These are phyloP conservation scores for Stramonita haemastoma DNA, from an alignment of 2,888 invertebrate genomes.

Conservation along the genomic window DNA sequence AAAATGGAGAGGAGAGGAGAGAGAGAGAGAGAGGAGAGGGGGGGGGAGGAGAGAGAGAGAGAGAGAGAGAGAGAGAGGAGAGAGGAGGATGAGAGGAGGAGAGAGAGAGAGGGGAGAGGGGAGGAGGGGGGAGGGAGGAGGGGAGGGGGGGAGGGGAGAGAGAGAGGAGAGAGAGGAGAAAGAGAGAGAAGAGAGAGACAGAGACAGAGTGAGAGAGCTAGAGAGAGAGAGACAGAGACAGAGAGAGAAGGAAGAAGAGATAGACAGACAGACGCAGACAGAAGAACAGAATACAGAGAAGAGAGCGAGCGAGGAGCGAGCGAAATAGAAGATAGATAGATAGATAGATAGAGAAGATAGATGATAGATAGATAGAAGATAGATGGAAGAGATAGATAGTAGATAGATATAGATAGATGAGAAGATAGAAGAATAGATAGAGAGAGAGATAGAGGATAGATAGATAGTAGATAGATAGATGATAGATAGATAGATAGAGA, in stretches of 20 bases:
- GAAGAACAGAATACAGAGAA: too few relatives aligned
- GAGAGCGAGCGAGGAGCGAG: background rate
- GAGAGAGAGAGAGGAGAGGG: background rate
- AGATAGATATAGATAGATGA: background rate
- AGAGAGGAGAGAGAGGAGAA: too few relatives aligned
- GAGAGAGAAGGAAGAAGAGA: background rate
- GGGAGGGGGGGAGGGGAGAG: background rate
- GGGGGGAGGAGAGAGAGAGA: background rate
- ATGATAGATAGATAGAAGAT: too few relatives aligned
- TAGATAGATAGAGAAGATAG: background rate
- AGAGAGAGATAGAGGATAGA: slow-evolving; percentile 11
- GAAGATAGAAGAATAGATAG: slow-evolving; percentile 4
- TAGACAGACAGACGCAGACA: background rate
- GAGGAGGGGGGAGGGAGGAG: background rate
- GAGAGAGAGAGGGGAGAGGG: background rate
- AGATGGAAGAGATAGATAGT: background rate
- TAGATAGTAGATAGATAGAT: background rate
- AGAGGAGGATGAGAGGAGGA: background rate
- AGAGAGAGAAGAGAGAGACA: too few relatives aligned
- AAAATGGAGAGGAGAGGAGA: background rate
- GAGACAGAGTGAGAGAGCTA: background rate
- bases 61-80: slow-evolving; percentile 17
- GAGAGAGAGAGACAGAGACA: background rate
- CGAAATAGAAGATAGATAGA: background rate
- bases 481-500: too few relatives aligned